Evolutionary conservation across 2,797 vertebrate genomes (phyloP).

Genomic region (Peromyscus eremicus): DNA sequence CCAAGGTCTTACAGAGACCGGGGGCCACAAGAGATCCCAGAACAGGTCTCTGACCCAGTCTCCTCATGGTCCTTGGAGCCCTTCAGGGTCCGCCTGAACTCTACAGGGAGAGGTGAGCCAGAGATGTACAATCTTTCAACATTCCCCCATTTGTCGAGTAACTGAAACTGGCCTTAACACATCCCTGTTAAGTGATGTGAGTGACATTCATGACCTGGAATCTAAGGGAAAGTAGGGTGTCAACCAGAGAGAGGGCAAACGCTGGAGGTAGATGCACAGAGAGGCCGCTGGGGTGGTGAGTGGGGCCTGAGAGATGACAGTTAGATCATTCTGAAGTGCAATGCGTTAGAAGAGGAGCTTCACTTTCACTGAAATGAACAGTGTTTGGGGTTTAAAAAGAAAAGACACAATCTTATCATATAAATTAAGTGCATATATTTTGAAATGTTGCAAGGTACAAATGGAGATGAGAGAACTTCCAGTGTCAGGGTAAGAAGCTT

Average conservation of each 20-base stretch:
- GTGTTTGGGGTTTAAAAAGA: neutral
- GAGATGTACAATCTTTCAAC: neutral
- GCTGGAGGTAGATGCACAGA: neutral
- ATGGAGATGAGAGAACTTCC: neutral
- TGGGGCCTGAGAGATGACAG: neutral
- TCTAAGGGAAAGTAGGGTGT: neutral
- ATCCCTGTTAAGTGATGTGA: neutral
- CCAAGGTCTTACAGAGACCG: neutral
- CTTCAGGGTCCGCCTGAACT: neutral
- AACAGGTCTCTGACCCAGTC: neutral
- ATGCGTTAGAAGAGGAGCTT: neutral
- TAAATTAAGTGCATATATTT: neutral
- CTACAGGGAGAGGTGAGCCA: neutral
- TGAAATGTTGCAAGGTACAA: conserved; percentile 14
- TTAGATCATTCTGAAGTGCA: neutral
- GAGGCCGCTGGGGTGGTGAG: neutral
- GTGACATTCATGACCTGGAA: neutral
- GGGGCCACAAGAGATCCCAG: neutral
- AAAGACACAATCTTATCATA: neutral
- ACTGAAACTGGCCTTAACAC: neutral
- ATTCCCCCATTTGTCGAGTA: neutral
- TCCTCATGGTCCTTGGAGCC: neutral
- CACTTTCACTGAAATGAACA: neutral
- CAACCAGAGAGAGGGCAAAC: neutral
- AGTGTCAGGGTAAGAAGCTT: neutral